Evolutionary conservation across 2,797 vertebrate genomes (phyloP), one percentile per base, ranked within the genome.

Genomic region (Varecia variegata): DNA sequence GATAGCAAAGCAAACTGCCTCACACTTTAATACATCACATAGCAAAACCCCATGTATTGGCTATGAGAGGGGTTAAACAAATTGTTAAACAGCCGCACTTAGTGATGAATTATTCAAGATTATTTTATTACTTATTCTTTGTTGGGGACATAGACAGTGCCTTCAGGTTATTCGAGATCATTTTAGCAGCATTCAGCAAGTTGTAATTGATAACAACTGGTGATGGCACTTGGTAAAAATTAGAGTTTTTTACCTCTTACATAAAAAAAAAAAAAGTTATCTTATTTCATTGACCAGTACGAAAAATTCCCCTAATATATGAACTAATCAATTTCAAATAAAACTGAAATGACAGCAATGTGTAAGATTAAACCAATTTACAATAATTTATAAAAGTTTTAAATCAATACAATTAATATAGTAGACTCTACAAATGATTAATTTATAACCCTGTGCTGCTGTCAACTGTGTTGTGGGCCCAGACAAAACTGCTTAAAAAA

Each of bases 41-140:
- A 30, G 43, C 12, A n/a, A 62, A 77, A 17, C 3, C 10, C 14
- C 79, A n/a, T 0, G 0, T 5, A 0, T 5, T 32, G 27, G 56
- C 4, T 15, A 45, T 27, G 23, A 12, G 38, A 10, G 50, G 4
- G 20, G n/a, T 18, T 35, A 25, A 32, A 35, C 58, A 56, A 43
- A 67, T 1, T 32, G 14, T 23, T n/a, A 32, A 68, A 35, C 38
- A 65, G 32, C 3, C 50, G 30, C 30, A 35, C 7, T 3, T 5
- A 68, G 13, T 14, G 73, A 65, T 45, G 32, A 50, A 14, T 17
- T 38, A 20, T 38, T 62, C n/a, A 35, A 80, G 25, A n/a, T 52
- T 62, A 80, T 30, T 79, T 45, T 56, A 77, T 71, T 79, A 67
- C 38, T 77, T 73, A 83, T 47, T 93, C 77, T 70, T 65, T 32